These are phyloP conservation scores for Sminthurides bifidus DNA, from an alignment of 1,140 invertebrate species.

Conservation along the genomic window DNA sequence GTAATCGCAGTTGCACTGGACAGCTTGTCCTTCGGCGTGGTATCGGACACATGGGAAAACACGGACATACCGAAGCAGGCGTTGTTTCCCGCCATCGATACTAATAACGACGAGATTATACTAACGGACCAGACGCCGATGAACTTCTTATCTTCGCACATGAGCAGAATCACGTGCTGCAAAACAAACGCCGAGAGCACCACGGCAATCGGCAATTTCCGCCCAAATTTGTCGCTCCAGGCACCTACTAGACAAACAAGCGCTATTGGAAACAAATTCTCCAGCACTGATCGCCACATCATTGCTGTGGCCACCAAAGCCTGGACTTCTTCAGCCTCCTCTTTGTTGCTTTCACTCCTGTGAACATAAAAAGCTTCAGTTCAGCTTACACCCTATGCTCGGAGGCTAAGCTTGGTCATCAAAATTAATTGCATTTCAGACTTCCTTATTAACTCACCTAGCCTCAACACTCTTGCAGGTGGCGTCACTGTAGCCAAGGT, in stretches of 20 bases:
- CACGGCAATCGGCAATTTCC: conserved; percentile 68
- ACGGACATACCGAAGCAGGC: conserved; percentile 55
- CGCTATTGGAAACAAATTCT: conserved; percentile 44
- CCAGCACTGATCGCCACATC: conserved; percentile 48
- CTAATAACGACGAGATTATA: conserved; percentile 40
- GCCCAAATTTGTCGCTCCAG: conserved; percentile 38
- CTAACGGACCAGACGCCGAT: conserved; percentile 18
- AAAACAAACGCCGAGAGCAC: conserved; percentile 68
- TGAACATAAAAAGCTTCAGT: not conserved
- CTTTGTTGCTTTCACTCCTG: not conserved
- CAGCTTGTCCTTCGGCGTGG: conserved; percentile 63
- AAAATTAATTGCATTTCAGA: not conserved
- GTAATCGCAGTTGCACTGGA: conserved; percentile 67
- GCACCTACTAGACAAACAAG: conserved; percentile 48
- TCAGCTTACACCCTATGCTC: conserved; percentile 1
- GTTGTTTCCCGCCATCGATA: conserved; percentile 40
- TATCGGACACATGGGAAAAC: conserved; percentile 78
- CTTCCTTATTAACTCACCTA: conserved; percentile 9
- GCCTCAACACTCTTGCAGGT: conserved; percentile 54
- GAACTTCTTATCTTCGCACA: conserved; percentile 43
- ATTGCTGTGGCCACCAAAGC: conserved; percentile 45
- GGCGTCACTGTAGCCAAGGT: conserved; percentile 51
- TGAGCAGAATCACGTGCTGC: conserved; percentile 58
- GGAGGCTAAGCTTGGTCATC: not conserved
- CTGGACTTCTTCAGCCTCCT: conserved; percentile 36